Evolutionary conservation across 2,888 invertebrate species (phyloP), one percentile per base, ranked within the genome.

Genomic region (Aquatica leii): DNA sequence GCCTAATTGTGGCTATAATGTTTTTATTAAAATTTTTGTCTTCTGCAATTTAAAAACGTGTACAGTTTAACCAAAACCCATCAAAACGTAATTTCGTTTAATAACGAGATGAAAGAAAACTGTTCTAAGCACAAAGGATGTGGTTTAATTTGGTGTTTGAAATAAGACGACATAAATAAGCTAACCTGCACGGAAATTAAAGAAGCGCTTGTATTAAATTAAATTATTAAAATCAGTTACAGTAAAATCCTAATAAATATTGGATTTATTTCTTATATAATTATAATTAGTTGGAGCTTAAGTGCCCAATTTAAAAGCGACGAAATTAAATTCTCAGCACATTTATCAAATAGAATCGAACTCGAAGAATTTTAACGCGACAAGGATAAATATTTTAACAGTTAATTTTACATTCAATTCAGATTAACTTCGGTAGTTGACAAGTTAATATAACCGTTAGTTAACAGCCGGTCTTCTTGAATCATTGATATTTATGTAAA

Each of bases 401-500:
- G 74, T 76, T 76, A 76, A 77, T 76, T 75, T 75, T 73, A 71
- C 72, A 76, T 76, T 75, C 75, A 75, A 74, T 72, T 73, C 71
- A 71, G 75, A 74, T 76, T 75, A 74, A 72, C 62, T 67, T 62
- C 68, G 68, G 65, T 70, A 69, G 73, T 68, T 75, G 76, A 77
- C 76, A 77, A 74, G 73, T 76, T 77, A 76, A 77, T 76, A 74
- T 74, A 73, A 70, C 73, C 74, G 69, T 75, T 74, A 73, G 75
- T 75, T 72, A 74, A 69, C 66, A 69, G 66, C 62, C 58, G 55
- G 64, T 53, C 57, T 46, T 66, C 68, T 68, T 67, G 71, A 69
- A 74, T 75, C 75, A 76, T 76, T 75, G 76, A 76, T 75, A 76
- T 75, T 76, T 75, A 76, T 75, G 76, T 73, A 74, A 76, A 76